A percentile compares a stretch with the other conserved stretches of the same genome.
Conservation (phyloP, 2,888 invertebrate species). For the Diaphora mendica region DNA sequence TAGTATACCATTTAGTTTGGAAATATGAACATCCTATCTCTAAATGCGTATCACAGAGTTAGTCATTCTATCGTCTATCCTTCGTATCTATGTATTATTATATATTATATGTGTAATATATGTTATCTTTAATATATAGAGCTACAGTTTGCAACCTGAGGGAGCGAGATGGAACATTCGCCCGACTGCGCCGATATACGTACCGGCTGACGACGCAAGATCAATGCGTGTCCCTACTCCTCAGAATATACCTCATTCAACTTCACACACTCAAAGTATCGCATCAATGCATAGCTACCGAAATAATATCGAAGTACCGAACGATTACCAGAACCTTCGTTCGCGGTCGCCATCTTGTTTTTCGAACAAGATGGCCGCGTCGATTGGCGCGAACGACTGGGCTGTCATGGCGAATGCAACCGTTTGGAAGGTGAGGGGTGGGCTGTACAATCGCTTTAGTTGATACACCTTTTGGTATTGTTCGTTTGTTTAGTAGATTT, state of each 20-base stretch:
- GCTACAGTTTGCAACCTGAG: slow-evolving; percentile 84
- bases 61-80: slow-evolving; percentile 53
- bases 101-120: slow-evolving; percentile 58
- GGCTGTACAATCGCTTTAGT: slow-evolving; percentile 72
- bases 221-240: slow-evolving; percentile 74
- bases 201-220: slow-evolving; percentile 77
- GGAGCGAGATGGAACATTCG: slow-evolving; percentile 79
- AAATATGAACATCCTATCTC: slow-evolving; percentile 78
- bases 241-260: slow-evolving; percentile 80
- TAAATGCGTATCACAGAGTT: slow-evolving; percentile 75
- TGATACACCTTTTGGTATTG: slow-evolving; percentile 62
- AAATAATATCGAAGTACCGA: slow-evolving; percentile 82
- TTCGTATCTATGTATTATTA: slow-evolving; percentile 53
- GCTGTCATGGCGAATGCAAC: slow-evolving; percentile 79
- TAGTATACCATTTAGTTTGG: slow-evolving; percentile 58
- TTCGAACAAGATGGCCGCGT: slow-evolving; percentile 84
- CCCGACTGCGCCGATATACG: slow-evolving; percentile 84
- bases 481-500: slow-evolving; percentile 39
- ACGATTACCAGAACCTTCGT: slow-evolving; percentile 82
- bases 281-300: slow-evolving; percentile 86
- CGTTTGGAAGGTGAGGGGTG: slow-evolving; percentile 86
- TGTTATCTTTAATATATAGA: slow-evolving; percentile 68
- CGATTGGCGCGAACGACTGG: slow-evolving; percentile 84
- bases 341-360: slow-evolving; percentile 86
- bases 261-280: slow-evolving; percentile 83